Percentiles rank a stretch among this genome's conserved stretches.
Evolutionary conservation across 2,113 vertebrate genomes (phyloP).

Genomic region (Passer domesticus): DNA sequence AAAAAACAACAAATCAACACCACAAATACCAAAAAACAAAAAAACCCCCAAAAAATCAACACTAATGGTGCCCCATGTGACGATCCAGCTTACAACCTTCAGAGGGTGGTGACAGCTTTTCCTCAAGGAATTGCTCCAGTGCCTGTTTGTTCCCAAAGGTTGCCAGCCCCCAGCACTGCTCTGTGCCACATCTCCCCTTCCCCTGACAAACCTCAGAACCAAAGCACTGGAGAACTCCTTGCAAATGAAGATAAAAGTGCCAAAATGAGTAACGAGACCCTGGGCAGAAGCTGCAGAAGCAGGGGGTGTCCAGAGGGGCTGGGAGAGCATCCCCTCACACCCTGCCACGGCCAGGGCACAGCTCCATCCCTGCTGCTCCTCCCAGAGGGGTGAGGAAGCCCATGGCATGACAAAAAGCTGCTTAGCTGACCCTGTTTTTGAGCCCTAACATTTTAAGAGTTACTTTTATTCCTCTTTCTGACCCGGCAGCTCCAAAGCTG

Average conservation of each 20-base stretch:
- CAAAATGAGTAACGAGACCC: neutral
- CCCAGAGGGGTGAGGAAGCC: neutral
- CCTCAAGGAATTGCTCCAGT: neutral
- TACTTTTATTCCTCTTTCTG: neutral
- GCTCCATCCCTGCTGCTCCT: neutral
- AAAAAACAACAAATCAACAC: too few species aligned
- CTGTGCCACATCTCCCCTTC: accelerated
- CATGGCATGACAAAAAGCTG: neutral
- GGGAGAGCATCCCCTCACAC: neutral
- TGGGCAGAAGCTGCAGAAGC: neutral
- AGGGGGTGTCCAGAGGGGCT: neutral
- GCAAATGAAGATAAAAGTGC: neutral
- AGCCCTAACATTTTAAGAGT: neutral
- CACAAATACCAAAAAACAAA: too few species aligned
- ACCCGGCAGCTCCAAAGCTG: neutral
- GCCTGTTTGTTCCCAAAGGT: neutral
- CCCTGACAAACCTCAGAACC: neutral
- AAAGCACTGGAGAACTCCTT: neutral
- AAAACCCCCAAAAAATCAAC: too few species aligned
- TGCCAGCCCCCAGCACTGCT: neutral
- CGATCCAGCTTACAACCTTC: neutral
- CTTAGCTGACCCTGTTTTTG: neutral
- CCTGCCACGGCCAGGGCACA: accelerated
- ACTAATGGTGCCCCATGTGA: neutral
- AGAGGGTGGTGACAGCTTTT: neutral